Conservation (phyloP, 2,113 vertebrate species). For the Myanophis thanlyinensis region DNA sequence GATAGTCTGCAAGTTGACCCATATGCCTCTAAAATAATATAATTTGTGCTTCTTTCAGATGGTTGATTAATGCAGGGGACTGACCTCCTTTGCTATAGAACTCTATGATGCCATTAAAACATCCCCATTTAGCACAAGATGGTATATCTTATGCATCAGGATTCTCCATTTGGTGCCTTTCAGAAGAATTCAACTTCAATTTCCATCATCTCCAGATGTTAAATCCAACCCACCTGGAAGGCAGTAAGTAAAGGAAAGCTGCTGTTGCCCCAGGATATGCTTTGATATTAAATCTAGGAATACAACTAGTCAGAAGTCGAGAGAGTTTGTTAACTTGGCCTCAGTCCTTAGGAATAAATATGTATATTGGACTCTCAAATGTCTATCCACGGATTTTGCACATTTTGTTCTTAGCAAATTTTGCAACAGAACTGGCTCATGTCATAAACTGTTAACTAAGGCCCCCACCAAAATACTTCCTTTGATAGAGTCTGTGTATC, state of each 20-base stretch:
- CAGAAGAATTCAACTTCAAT: not conserved
- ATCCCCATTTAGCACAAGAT: not conserved
- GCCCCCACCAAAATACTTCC: not conserved
- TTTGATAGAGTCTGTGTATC: not conserved
- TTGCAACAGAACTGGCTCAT: rapidly evolving
- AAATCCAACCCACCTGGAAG: not conserved
- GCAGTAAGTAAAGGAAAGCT: not conserved
- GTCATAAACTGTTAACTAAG: not conserved
- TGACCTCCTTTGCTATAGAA: not conserved
- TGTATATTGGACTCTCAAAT: not conserved
- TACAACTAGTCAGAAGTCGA: not conserved
- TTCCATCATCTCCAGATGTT: not conserved
- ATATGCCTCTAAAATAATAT: not conserved
- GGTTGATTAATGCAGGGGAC: not conserved
- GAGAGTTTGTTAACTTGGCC: not conserved
- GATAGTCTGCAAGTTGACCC: not conserved
- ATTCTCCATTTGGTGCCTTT: not conserved
- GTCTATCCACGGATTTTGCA: rapidly evolving
- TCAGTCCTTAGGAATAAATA: not conserved
- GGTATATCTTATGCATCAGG: not conserved
- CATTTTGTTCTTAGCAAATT: not conserved
- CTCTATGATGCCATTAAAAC: not conserved
- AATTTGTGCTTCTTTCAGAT: not conserved
- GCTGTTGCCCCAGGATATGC: not conserved
- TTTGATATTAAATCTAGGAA: not conserved